Evolutionary conservation across 2,113 vertebrate genomes (phyloP).

Genomic region (Phrynocephalus versicolor): DNA sequence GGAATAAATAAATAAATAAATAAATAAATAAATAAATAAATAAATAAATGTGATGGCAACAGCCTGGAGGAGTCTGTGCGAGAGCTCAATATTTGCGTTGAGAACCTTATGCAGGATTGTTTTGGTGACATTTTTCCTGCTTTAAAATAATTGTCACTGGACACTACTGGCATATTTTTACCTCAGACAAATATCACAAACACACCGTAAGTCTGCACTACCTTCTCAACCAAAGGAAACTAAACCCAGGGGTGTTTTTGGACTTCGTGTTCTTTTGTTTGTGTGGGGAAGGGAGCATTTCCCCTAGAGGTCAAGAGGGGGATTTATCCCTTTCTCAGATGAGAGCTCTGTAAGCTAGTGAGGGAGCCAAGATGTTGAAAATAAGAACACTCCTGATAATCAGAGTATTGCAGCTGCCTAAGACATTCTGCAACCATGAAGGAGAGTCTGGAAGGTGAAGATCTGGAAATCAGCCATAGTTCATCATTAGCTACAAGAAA

Average conservation of each 20-base stretch:
- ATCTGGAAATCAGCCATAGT: neutral
- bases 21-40: too few relatives aligned
- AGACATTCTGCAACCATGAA: neutral
- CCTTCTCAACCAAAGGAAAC: neutral
- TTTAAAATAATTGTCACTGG: neutral
- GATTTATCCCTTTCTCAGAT: neutral
- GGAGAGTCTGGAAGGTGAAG: neutral
- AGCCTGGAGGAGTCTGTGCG: neutral
- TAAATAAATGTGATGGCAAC: too few relatives aligned
- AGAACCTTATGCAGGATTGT: neutral
- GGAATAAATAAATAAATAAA: too few relatives aligned
- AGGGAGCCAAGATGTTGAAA: neutral
- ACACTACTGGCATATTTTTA: neutral
- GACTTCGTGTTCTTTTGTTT: neutral
- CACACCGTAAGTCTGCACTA: neutral
- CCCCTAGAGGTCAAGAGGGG: neutral
- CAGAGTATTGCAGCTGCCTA: neutral
- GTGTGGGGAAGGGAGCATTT: neutral
- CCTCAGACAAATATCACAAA: neutral
- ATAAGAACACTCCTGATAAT: neutral
- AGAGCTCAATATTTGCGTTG: neutral
- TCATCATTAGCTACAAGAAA: neutral
- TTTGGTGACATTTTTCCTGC: neutral
- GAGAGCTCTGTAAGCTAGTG: neutral
- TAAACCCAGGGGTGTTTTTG: neutral